phyloP scores from a whole-genome alignment of 2,888 invertebrate genomes.

The Drosophila emarginata region DNA sequence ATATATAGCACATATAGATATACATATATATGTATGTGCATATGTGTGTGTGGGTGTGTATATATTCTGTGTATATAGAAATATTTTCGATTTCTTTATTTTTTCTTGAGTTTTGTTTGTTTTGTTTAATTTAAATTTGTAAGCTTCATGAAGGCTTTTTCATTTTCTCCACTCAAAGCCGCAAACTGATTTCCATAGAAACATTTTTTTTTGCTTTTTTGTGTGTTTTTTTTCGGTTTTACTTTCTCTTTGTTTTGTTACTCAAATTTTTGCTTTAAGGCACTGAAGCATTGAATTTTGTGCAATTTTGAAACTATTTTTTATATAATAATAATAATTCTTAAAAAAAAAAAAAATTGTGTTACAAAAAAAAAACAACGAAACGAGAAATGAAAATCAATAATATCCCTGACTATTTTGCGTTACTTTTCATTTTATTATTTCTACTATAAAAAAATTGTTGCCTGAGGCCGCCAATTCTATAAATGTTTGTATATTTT shows the following conservation, averaged over 20 bases:
- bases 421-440: constrained; percentile 30
- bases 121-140: background rate
- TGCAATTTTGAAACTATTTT: constrained; percentile 63
- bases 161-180: constrained; percentile 27
- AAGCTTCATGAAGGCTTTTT: constrained; percentile 1
- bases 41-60: constrained; percentile 29
- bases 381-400: constrained; percentile 43
- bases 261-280: constrained; percentile 74
- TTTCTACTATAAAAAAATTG: constrained; percentile 7
- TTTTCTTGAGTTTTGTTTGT: constrained; percentile 36
- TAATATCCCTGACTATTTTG: constrained; percentile 77
- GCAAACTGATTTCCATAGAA: constrained; percentile 27
- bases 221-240: background rate
- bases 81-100: constrained; percentile 59
- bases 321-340: background rate
- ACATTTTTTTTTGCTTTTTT: constrained; percentile 32
- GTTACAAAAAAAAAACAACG: background rate
- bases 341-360: background rate
- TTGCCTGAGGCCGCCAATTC: constrained; percentile 15
- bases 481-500: constrained; percentile 11
- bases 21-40: background rate
- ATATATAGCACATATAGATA: constrained; percentile 32
- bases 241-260: constrained; percentile 35
- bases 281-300: constrained; percentile 80
- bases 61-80: constrained; percentile 65